Evolutionary conservation across 2,888 invertebrate genomes (phyloP).

Genomic region (Thumatha senex): DNA sequence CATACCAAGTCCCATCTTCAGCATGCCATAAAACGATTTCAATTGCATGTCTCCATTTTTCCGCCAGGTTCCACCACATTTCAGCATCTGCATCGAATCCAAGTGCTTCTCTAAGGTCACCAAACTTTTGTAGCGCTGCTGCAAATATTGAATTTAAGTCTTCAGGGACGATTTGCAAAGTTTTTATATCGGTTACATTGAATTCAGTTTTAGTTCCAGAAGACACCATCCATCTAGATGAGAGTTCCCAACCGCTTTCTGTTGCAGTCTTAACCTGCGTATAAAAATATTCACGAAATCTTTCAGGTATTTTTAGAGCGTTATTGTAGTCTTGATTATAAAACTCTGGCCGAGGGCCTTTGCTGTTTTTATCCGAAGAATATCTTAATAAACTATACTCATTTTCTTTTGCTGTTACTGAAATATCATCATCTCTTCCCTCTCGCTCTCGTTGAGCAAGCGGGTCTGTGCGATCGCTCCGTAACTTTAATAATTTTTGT

Average conservation of each 20-base stretch:
- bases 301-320: constrained; percentile 70
- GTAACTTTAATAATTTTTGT: too few species aligned
- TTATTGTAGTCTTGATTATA: constrained; percentile 86
- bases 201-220: constrained; percentile 80
- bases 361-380: constrained; percentile 72
- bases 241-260: constrained; percentile 95
- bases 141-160: constrained; percentile 92
- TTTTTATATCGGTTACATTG: constrained; percentile 86
- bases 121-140: constrained; percentile 86
- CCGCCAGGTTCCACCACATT: constrained; percentile 84
- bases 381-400: constrained; percentile 85
- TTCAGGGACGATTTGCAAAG: constrained; percentile 89
- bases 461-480: too few species aligned
- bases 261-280: constrained; percentile 89
- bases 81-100: constrained; percentile 80
- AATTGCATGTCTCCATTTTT: constrained; percentile 86
- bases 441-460: too few species aligned
- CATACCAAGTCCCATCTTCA: constrained; percentile 90
- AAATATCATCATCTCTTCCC: too few species aligned
- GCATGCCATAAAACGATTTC: constrained; percentile 89
- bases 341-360: constrained; percentile 88
- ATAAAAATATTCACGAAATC: constrained; percentile 82
- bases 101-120: constrained; percentile 84
- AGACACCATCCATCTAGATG: constrained; percentile 89
- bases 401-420: constrained; percentile 75